Evolutionary conservation across 92 coral and sea anemone genomes (phyloP).

Genomic region (Chrysogorgia sp.): DNA sequence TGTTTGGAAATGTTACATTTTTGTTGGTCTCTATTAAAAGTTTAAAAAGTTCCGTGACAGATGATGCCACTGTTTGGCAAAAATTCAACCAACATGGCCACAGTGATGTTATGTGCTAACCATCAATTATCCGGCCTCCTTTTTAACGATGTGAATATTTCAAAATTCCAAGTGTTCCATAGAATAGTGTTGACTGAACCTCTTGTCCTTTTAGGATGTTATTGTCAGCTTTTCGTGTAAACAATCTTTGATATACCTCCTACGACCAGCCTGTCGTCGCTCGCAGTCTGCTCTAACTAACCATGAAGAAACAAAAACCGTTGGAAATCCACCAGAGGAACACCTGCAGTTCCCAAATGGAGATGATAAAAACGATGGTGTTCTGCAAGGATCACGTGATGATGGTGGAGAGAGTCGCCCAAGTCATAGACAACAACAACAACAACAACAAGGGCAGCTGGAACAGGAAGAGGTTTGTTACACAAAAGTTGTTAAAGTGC

Average conservation of each 20-base stretch:
- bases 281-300: neutral
- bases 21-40: too few species aligned
- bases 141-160: too few species aligned
- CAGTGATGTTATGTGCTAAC: too few species aligned
- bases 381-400: slow-evolving; percentile 37
- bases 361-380: slow-evolving; percentile 64
- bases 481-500: too few species aligned
- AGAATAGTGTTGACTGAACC: too few species aligned
- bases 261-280: slow-evolving; percentile 59
- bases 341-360: slow-evolving; percentile 41
- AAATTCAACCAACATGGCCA: too few species aligned
- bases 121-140: too few species aligned
- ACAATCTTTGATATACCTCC: slow-evolving; percentile 84
- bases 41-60: too few species aligned
- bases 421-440: slow-evolving; percentile 2
- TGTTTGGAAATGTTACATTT: too few species aligned
- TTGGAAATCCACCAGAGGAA: neutral
- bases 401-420: slow-evolving; percentile 54
- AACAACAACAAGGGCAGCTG: slow-evolving; percentile 53
- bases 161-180: too few species aligned
- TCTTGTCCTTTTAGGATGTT: slow-evolving; percentile 60
- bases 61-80: too few species aligned
- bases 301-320: neutral
- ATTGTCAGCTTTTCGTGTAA: slow-evolving; percentile 92
- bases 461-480: slow-evolving; percentile 53